phyloP scores from a whole-genome alignment of 2,888 invertebrate species.

The Mystacides longicornis region DNA sequence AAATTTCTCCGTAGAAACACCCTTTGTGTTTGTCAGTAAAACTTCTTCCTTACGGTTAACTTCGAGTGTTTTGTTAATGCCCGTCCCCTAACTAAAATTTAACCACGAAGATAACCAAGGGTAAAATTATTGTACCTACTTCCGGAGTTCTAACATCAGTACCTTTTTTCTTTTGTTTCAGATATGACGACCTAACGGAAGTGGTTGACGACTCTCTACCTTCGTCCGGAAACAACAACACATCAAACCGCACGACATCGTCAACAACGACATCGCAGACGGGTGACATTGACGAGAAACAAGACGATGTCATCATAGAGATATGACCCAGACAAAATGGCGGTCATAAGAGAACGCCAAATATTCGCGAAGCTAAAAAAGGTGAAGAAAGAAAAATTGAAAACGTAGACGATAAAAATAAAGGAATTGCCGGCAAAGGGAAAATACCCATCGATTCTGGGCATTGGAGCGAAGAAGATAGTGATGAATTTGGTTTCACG shows the following conservation, averaged over 20 bases:
- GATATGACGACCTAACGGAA: conserved; percentile 25
- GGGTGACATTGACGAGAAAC: conserved; percentile 8
- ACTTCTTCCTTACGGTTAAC: too few relatives aligned
- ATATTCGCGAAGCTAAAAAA: neutral
- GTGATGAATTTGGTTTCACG: conserved; percentile 24
- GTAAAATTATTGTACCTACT: too few relatives aligned
- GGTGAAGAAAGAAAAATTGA: conserved; percentile 1
- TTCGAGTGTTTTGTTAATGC: too few relatives aligned
- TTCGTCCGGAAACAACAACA: conserved; percentile 10
- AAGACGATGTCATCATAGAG: conserved; percentile 22
- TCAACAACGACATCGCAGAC: neutral
- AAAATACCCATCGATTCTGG: conserved; percentile 25
- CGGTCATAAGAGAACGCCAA: conserved; percentile 16
- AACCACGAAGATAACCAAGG: too few relatives aligned
- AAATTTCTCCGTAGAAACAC: too few relatives aligned
- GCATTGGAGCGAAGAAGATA: conserved; percentile 25
- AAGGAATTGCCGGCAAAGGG: conserved; percentile 7
- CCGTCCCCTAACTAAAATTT: too few relatives aligned
- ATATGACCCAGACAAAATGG: conserved; percentile 26
- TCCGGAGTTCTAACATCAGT: too few relatives aligned
- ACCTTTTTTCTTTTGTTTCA: conserved; percentile 14
- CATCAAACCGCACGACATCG: conserved; percentile 7
- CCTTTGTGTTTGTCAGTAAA: too few relatives aligned
- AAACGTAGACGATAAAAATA: neutral
- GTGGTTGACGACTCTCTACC: conserved; percentile 23